phyloP scores from a whole-genome alignment of 2,113 vertebrate species.

The Lepus americanus region DNA sequence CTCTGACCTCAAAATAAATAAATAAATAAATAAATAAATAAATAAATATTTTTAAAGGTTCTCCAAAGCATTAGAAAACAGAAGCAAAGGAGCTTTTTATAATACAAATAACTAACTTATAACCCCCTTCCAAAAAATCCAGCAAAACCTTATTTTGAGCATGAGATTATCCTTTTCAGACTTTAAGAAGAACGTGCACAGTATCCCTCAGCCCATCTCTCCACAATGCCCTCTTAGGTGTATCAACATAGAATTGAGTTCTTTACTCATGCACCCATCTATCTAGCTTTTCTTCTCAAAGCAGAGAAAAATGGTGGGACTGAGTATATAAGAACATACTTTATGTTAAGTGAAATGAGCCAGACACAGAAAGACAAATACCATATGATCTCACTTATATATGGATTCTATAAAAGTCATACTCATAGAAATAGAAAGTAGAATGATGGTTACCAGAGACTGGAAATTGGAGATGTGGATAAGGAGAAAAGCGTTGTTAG shows the following conservation, averaged over 20 bases:
- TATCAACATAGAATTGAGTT: background rate
- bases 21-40: too few relatives aligned
- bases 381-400: background rate
- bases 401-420: background rate
- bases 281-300: background rate
- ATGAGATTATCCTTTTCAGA: background rate
- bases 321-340: background rate
- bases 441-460: background rate
- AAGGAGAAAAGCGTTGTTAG: background rate
- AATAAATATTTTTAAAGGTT: background rate
- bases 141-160: background rate
- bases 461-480: background rate
- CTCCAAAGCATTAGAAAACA: constrained; percentile 12
- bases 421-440: background rate
- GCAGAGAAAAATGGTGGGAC: background rate
- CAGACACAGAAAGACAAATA: background rate
- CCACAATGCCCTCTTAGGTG: background rate
- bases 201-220: accelerated
- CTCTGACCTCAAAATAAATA: too few relatives aligned
- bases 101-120: background rate
- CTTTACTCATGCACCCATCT: background rate
- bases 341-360: background rate
- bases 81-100: constrained; percentile 7
- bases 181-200: background rate
- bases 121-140: background rate